phyloP scores from a whole-genome alignment of 2,797 vertebrate species.

The Galagoides demidoff region DNA sequence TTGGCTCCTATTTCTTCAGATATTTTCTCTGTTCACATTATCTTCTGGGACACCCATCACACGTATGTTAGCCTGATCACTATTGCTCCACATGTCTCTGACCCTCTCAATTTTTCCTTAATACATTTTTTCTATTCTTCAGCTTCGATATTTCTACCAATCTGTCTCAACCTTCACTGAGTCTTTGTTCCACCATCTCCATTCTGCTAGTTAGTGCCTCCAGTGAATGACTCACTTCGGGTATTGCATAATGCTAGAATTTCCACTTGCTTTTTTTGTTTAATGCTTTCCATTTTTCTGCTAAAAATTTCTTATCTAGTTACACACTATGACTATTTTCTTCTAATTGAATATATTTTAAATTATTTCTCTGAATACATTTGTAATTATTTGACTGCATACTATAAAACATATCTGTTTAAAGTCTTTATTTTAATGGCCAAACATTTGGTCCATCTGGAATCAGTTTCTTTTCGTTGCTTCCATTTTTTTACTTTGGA shows the following conservation, averaged over 20 bases:
- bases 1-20: neutral
- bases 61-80: neutral
- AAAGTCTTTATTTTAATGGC: constrained; percentile 5
- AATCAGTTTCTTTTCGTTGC: neutral
- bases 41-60: neutral
- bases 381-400: neutral
- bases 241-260: neutral
- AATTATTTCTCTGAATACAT: neutral
- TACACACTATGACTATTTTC: neutral
- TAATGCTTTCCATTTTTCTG: neutral
- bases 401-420: neutral
- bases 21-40: neutral
- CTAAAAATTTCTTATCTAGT: neutral
- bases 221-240: neutral
- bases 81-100: neutral
- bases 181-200: neutral
- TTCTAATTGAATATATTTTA: neutral
- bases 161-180: neutral
- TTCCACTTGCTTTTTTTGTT: constrained; percentile 7
- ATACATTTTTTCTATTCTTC: neutral
- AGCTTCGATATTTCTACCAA: neutral
- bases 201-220: neutral
- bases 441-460: neutral
- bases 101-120: neutral
- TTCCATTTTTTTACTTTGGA: neutral